These are phyloP conservation scores for Acanthosepion lycidas DNA, from an alignment of 2,888 invertebrate species.

Conservation along the genomic window DNA sequence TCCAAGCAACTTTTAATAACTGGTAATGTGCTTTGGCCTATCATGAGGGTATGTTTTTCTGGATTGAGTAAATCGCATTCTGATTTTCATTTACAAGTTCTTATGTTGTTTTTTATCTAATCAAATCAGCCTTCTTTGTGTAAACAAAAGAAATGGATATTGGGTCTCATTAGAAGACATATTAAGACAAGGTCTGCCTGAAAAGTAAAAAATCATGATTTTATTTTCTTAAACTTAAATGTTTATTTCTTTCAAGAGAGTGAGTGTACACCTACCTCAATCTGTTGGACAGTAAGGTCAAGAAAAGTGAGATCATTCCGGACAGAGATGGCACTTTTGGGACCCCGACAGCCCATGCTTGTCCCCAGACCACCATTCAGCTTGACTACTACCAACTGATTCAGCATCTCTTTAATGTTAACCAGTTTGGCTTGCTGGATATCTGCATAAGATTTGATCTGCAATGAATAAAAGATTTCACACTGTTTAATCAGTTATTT, in stretches of 20 bases:
- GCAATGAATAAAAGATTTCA: constrained; percentile 43
- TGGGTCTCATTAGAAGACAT: too few relatives aligned
- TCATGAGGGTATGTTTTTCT: too few relatives aligned
- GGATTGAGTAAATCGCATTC: too few relatives aligned
- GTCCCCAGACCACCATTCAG: constrained; percentile 76
- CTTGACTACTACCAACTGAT: constrained; percentile 74
- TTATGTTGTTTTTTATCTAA: too few relatives aligned
- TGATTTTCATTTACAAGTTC: too few relatives aligned
- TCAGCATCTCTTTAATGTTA: constrained; percentile 65
- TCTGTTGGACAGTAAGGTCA: constrained; percentile 75
- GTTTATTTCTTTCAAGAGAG: neutral
- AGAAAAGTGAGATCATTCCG: constrained; percentile 75
- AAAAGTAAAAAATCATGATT: too few relatives aligned
- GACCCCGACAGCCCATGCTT: constrained; percentile 75
- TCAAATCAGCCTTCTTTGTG: too few relatives aligned
- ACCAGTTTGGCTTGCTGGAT: constrained; percentile 55
- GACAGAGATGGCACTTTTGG: constrained; percentile 75
- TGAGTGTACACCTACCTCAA: constrained; percentile 69
- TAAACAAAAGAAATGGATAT: too few relatives aligned
- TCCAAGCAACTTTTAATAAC: too few relatives aligned
- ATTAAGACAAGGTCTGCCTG: too few relatives aligned
- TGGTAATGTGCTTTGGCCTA: too few relatives aligned
- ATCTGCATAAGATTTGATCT: constrained; percentile 65
- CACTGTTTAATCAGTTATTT: neutral
- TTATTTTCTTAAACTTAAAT: neutral